phyloP scores from a whole-genome alignment of 2,888 invertebrate genomes.

The Cheilosia pagana region DNA sequence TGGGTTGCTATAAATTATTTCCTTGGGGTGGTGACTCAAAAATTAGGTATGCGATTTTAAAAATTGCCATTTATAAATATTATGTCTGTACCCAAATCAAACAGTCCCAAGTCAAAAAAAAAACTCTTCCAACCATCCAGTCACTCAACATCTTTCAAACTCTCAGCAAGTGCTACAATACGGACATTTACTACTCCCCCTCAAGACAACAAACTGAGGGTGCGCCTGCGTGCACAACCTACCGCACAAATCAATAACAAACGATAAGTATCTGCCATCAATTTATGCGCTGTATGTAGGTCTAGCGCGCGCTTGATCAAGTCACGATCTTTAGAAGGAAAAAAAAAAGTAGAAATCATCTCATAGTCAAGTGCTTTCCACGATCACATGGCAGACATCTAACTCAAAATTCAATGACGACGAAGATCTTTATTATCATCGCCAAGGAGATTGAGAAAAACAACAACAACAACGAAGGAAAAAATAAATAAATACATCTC shows the following conservation, averaged over 20 bases:
- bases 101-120: no score
- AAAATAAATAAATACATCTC: constrained; percentile 24
- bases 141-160: no score
- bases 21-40: no score
- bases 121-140: no score
- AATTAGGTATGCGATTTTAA: no score
- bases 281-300: constrained; percentile 37
- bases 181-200: background rate
- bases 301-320: constrained; percentile 29
- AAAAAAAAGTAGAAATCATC: constrained; percentile 54
- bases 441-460: constrained; percentile 29
- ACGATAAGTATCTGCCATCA: constrained; percentile 1
- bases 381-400: constrained; percentile 38
- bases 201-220: background rate
- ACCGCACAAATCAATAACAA: constrained; percentile 11
- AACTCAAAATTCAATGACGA: constrained; percentile 60
- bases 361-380: constrained; percentile 52
- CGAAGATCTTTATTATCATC: constrained; percentile 58
- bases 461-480: background rate
- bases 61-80: no score
- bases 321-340: constrained; percentile 14
- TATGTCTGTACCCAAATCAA: no score
- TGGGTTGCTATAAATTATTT: no score
- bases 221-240: background rate
- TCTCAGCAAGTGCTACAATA: background rate